A percentile compares a stretch with the other conserved stretches of the same genome.
phyloP scores from a whole-genome alignment of 2,888 invertebrate genomes.

The Philaethria dido region DNA sequence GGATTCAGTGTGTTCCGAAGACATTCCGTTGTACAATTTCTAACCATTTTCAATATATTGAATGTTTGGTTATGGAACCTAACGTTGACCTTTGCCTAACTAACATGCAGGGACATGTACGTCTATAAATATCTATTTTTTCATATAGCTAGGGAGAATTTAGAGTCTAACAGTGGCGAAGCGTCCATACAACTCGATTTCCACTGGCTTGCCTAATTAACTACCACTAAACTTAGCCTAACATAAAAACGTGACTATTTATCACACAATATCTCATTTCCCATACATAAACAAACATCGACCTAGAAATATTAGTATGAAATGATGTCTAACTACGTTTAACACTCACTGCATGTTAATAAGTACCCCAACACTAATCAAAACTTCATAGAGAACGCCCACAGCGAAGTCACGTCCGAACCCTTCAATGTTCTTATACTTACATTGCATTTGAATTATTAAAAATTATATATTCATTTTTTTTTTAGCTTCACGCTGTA shows the following conservation, averaged over 20 bases:
- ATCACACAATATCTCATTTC: too few species aligned
- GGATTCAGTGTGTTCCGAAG: neutral
- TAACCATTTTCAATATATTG: neutral
- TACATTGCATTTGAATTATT: neutral
- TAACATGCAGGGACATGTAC: neutral
- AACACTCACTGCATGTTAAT: conserved; percentile 2
- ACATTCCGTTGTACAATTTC: neutral
- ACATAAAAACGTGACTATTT: too few species aligned
- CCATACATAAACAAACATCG: neutral
- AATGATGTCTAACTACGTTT: neutral
- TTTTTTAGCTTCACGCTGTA: too few species aligned
- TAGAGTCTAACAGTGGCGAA: too few species aligned
- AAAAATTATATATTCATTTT: too few species aligned
- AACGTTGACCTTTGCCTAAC: neutral
- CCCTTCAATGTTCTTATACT: neutral
- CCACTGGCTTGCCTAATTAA: too few species aligned
- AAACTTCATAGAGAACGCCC: neutral
- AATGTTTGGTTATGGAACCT: neutral
- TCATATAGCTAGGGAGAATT: too few species aligned
- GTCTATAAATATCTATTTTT: too few species aligned
- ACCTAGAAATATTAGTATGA: neutral
- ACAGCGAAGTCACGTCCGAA: neutral
- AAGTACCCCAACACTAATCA: neutral
- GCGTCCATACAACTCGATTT: too few species aligned
- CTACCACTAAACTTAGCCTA: too few species aligned